These are phyloP conservation scores for Eilema griseolum DNA, from an alignment of 2,888 invertebrate species.

Conservation along the genomic window DNA sequence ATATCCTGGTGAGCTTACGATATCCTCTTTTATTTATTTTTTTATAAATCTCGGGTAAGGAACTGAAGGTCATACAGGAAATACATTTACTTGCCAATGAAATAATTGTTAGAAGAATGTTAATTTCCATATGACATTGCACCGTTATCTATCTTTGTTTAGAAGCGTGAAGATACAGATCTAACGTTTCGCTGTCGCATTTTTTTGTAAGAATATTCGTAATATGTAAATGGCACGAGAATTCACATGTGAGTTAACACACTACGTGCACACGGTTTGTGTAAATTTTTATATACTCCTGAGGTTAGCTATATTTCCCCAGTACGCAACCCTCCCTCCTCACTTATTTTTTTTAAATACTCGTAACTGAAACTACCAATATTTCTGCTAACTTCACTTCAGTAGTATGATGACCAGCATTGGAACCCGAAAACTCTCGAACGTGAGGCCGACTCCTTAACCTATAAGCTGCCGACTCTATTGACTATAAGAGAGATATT, in stretches of 20 bases:
- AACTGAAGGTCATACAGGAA: not conserved
- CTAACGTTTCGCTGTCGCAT: not conserved
- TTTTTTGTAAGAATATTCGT: not conserved
- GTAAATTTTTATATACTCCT: not conserved
- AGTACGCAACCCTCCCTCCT: not conserved
- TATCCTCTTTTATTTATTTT: not conserved
- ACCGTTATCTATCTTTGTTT: not conserved
- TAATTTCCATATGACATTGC: not conserved
- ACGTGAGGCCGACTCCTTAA: no score
- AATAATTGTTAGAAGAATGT: not conserved
- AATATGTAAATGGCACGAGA: not conserved
- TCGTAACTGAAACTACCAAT: no score
- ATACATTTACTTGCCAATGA: slow-evolving; percentile 3
- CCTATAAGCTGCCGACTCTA: no score
- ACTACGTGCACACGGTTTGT: slow-evolving; percentile 50
- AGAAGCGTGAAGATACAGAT: not conserved
- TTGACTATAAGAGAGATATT: no score
- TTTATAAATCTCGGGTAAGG: not conserved
- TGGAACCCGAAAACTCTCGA: no score
- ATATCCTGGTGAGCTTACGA: not conserved
- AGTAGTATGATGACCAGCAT: no score
- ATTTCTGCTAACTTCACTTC: no score
- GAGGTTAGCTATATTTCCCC: not conserved
- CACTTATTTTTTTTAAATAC: no score
- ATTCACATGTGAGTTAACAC: slow-evolving; percentile 20